Evolutionary conservation across 2,888 invertebrate genomes (phyloP), one percentile per base, ranked within the genome.

Genomic region (Dolomedes plantarius): DNA sequence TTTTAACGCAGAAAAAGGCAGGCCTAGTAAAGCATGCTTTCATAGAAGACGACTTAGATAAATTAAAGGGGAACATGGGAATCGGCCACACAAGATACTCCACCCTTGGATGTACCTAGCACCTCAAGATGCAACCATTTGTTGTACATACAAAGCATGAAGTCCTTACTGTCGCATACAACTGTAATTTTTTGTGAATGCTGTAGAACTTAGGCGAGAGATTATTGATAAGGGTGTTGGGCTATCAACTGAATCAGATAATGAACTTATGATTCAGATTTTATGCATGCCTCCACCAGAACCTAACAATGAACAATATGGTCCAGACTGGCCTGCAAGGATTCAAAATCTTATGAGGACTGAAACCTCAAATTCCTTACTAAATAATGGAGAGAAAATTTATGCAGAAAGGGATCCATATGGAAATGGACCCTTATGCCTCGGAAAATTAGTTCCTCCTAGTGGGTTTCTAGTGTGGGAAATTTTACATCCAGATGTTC

Each of bases 141-240:
- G 97, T 99, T 23, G 98, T 99, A 0, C 98, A 99, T 92, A 98
- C 98, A 1, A 95, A 96, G 0, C 97, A 98, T 91, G 99, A 99
- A 0, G 95, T 96, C 2, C 93, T 99, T 77, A 98, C 98, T 0
- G 96, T 99, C 39, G 98, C 98, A 0, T 99, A 99, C 91, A 99
- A 99, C 91, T 99, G 99, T 0, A 98, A 99, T n/a, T n/a, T 91
- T 94, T 99, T 46, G 97, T 98, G 81, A 98, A 99, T 92, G 97
- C 98, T 89, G 95, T 95, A 90, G 95, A 95, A 82, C 93, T 98
- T 29, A 93, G 98, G 88, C 94, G 95, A 92, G 96, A 97, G 97
- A 96, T 98, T 87, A 92, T 99, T 88, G 95, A 95, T 31, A 94
- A 97, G 89, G 99, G 99, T 5, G 97, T 98, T 1, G 99, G 98